Conservation (phyloP, 2,888 invertebrate genomes). For the Esperia sulphurella region DNA sequence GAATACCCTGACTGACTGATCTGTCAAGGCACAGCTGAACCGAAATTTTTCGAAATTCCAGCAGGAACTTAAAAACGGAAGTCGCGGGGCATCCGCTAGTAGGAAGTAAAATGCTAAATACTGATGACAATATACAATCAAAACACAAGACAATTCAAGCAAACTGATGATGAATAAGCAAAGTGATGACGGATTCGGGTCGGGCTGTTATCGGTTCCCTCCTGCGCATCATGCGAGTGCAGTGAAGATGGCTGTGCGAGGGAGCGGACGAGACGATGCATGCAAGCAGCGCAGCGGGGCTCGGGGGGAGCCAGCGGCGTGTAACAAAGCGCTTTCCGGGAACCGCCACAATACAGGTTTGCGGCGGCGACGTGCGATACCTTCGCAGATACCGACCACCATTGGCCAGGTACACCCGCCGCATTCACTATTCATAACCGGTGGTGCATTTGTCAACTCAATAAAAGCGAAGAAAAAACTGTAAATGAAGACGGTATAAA, state of each 20-base stretch:
- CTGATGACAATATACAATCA: no score
- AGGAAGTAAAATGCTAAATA: no score
- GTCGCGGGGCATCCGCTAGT: no score
- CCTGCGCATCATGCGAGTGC: background rate
- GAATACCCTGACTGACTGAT: no score
- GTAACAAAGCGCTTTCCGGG: constrained; percentile 75
- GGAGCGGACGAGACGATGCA: constrained; percentile 17
- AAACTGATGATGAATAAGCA: no score
- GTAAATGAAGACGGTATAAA: constrained; percentile 22
- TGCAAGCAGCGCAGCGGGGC: constrained; percentile 20
- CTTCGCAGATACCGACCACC: constrained; percentile 69
- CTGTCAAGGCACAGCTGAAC: no score
- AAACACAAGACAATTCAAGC: no score
- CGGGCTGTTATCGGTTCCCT: no score
- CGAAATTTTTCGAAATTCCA: no score
- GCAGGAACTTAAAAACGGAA: no score
- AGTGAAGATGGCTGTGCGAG: constrained; percentile 5
- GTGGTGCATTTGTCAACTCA: constrained; percentile 56
- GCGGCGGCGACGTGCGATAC: constrained; percentile 76
- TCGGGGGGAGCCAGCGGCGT: constrained; percentile 26
- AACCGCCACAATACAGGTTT: constrained; percentile 77
- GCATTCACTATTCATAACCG: constrained; percentile 19
- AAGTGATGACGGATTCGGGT: no score
- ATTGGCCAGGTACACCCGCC: constrained; percentile 52
- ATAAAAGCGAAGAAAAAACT: constrained; percentile 39